These are phyloP conservation scores for Cephalopachus bancanus DNA, from an alignment of 2,797 vertebrate species.

Conservation along the genomic window DNA sequence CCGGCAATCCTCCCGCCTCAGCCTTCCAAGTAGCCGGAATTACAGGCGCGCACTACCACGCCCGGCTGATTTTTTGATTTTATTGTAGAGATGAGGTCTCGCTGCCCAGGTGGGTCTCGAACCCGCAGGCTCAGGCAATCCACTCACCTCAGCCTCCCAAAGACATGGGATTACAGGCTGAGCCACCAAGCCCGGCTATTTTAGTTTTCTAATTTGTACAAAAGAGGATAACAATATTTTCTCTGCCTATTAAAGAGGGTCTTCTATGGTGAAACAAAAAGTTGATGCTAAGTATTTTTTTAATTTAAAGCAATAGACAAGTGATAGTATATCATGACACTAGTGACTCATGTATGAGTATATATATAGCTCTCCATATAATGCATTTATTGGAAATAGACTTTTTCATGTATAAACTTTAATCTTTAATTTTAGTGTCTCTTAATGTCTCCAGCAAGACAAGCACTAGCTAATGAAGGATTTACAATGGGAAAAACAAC, in stretches of 20 bases:
- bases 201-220: slow-evolving; percentile 26
- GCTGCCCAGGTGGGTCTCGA: no score
- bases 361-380: background rate
- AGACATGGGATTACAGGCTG: no score
- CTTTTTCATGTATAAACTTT: background rate
- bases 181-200: background rate
- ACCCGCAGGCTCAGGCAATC: no score
- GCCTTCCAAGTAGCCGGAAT: no score
- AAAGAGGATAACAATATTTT: background rate
- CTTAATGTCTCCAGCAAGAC: background rate
- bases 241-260: background rate
- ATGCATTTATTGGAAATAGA: background rate
- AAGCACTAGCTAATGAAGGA: background rate
- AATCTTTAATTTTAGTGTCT: background rate
- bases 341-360: background rate
- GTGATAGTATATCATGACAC: background rate
- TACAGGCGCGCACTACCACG: no score
- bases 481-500: background rate
- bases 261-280: background rate
- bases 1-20: no score
- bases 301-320: background rate
- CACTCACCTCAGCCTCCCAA: no score
- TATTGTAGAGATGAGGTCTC: no score
- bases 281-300: background rate
- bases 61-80: no score